phyloP scores from a whole-genome alignment of 2,113 vertebrate genomes.

The Cardinalis cardinalis region DNA sequence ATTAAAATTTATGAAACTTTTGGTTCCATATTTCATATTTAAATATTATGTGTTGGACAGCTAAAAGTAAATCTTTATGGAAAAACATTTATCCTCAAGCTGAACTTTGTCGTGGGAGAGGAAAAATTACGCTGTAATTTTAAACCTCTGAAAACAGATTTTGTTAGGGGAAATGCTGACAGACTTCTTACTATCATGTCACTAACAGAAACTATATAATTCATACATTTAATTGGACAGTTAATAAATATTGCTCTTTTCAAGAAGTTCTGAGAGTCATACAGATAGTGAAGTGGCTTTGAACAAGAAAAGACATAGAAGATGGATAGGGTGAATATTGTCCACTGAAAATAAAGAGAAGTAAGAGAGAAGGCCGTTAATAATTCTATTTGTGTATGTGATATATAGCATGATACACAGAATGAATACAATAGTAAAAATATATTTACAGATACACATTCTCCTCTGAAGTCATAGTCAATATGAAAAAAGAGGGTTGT shows the following conservation, averaged over 20 bases:
- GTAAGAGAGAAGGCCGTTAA: background rate
- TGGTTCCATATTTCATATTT: background rate
- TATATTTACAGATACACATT: background rate
- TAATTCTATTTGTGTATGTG: background rate
- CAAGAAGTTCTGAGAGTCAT: background rate
- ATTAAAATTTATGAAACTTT: background rate
- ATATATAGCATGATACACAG: background rate
- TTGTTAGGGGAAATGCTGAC: background rate
- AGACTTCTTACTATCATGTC: background rate
- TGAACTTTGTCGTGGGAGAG: background rate
- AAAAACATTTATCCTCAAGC: background rate
- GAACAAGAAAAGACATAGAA: background rate
- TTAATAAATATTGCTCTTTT: conserved; percentile 38
- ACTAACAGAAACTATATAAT: background rate
- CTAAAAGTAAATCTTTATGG: background rate
- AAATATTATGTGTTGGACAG: background rate
- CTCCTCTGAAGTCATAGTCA: background rate
- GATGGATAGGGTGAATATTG: background rate
- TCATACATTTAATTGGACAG: conserved; percentile 3
- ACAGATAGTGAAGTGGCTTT: background rate
- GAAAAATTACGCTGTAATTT: background rate
- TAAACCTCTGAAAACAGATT: background rate
- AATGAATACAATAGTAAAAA: background rate
- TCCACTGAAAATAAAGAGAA: background rate
- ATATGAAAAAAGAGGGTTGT: background rate